A percentile compares a stretch with the other conserved stretches of the same genome.
Evolutionary conservation across 2,113 vertebrate species (phyloP).

Genomic region (Pipra filicauda): DNA sequence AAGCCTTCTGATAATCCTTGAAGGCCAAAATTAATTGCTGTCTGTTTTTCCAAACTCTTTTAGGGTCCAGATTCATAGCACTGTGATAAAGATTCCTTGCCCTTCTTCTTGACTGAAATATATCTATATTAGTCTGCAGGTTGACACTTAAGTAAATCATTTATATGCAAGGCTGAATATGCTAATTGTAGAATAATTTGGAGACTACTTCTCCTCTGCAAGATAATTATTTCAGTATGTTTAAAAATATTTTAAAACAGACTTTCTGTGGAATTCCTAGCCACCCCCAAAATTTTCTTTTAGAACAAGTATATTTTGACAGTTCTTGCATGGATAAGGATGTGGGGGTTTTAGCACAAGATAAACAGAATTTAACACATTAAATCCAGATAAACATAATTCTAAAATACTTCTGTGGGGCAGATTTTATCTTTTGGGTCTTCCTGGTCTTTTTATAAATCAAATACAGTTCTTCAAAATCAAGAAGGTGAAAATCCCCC

Average conservation of each 20-base stretch:
- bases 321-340: not conserved
- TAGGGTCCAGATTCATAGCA: slow-evolving; percentile 35
- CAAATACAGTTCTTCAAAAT: not conserved
- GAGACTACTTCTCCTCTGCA: slow-evolving; percentile 4
- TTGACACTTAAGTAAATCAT: slow-evolving; percentile 67
- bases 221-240: slow-evolving; percentile 29
- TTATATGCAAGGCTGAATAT: slow-evolving; percentile 56
- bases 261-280: not conserved
- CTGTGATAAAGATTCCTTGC: slow-evolving; percentile 53
- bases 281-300: not conserved
- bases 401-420: not conserved
- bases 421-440: not conserved
- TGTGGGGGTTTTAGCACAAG: not conserved
- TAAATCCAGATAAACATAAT: not conserved
- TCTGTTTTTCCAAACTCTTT: slow-evolving; percentile 56
- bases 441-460: not conserved
- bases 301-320: not conserved
- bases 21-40: slow-evolving; percentile 67
- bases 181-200: slow-evolving; percentile 56
- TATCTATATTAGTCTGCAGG: slow-evolving; percentile 55
- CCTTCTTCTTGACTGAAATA: slow-evolving; percentile 64
- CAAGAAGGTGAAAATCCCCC: not conserved
- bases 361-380: not conserved
- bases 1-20: slow-evolving; percentile 63
- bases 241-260: slow-evolving; percentile 39